Conservation (phyloP, 2,113 vertebrate species). For the Osmerus mordax region DNA sequence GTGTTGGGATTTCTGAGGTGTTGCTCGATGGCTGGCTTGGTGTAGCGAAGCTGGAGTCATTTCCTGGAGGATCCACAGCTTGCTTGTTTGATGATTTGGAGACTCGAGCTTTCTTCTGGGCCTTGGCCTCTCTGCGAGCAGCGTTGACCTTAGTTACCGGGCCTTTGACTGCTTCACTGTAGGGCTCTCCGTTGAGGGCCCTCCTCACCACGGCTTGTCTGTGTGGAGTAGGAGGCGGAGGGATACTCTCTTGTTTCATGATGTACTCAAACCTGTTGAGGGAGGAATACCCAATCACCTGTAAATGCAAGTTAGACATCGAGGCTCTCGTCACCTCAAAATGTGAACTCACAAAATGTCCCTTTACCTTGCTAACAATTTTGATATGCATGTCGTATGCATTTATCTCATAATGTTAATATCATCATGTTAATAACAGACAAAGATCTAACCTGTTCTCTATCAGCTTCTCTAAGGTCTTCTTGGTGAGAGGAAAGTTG, state of each 20-base stretch:
- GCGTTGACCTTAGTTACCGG: not conserved
- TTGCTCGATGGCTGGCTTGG: too few species aligned
- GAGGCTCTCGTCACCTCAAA: too few species aligned
- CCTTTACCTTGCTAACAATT: too few species aligned
- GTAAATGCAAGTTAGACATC: not conserved
- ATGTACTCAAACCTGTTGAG: slow-evolving; percentile 15
- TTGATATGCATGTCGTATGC: too few species aligned
- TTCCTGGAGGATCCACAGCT: not conserved
- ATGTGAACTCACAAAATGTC: too few species aligned
- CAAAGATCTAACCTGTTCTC: slow-evolving; percentile 14
- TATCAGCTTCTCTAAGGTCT: not conserved
- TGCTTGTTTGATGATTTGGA: not conserved
- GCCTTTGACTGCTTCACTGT: not conserved
- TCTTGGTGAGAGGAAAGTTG: slow-evolving; percentile 6
- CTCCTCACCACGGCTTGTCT: slow-evolving; percentile 1
- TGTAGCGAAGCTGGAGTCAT: not conserved
- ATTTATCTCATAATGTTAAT: too few species aligned
- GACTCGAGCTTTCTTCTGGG: not conserved
- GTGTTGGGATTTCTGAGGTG: too few species aligned
- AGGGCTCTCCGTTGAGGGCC: not conserved
- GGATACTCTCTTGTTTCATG: slow-evolving; percentile 6
- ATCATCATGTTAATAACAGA: too few species aligned
- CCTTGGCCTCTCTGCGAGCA: slow-evolving; percentile 7
- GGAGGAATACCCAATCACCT: not conserved
- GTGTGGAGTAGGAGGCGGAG: not conserved